phyloP scores from a whole-genome alignment of 2,797 vertebrate genomes.

The Chloroceryle inda region DNA sequence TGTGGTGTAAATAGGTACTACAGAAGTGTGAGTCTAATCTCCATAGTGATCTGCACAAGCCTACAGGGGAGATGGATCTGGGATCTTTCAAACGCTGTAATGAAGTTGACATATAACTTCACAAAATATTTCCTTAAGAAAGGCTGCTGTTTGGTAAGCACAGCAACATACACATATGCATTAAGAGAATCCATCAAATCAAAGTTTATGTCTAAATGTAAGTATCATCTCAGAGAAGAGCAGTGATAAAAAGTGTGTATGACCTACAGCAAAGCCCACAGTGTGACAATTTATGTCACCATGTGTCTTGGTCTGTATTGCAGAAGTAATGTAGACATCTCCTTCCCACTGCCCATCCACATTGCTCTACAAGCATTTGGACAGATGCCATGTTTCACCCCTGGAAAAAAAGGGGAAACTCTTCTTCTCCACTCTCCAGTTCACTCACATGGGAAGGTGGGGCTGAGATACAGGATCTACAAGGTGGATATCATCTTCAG shows the following conservation, averaged over 20 bases:
- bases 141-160: background rate
- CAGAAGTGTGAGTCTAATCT: background rate
- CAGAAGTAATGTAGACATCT: background rate
- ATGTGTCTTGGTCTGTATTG: background rate
- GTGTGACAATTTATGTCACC: fast-evolving
- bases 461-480: background rate
- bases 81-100: background rate
- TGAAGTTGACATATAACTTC: background rate
- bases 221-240: background rate
- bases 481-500: background rate
- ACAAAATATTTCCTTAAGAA: background rate
- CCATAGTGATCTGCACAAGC: background rate
- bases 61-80: background rate
- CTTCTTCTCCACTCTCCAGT: background rate
- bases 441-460: fast-evolving
- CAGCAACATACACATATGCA: fast-evolving
- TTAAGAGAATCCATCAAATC: background rate
- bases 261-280: background rate
- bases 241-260: background rate
- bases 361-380: background rate
- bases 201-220: background rate
- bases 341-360: background rate
- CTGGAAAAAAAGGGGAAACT: background rate
- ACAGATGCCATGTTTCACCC: background rate
- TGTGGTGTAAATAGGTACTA: background rate